Evolutionary conservation across 2,888 invertebrate species (phyloP).

Genomic region (Drosophila leonis): DNA sequence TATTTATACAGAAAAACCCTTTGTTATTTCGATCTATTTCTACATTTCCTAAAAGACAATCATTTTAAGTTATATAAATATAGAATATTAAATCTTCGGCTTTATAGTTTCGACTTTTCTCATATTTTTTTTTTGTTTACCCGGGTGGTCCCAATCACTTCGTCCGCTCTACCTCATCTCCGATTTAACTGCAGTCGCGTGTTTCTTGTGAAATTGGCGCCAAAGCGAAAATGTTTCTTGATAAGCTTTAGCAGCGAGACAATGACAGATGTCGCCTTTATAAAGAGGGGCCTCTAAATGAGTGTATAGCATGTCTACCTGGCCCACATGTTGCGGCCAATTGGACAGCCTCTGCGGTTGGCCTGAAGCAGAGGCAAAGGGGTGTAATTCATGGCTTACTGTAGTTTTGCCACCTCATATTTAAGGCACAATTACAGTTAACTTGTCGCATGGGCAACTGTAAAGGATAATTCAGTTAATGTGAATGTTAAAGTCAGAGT

Average conservation of each 20-base stretch:
- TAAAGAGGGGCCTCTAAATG: conserved; percentile 39
- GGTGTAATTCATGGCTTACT: conserved; percentile 5
- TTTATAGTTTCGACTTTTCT: conserved; percentile 11
- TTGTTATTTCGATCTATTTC: not conserved
- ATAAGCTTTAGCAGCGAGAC: conserved; percentile 56
- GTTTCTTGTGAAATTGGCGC: conserved; percentile 72
- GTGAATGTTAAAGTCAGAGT: not conserved
- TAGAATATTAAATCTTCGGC: not conserved
- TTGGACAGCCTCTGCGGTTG: conserved; percentile 20
- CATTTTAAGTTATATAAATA: not conserved
- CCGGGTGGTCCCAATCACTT: conserved; percentile 47
- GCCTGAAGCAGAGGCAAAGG: not conserved
- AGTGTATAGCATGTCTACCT: conserved; percentile 45
- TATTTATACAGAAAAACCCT: not conserved
- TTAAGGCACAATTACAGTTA: conserved; percentile 64
- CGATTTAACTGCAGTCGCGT: conserved; percentile 33
- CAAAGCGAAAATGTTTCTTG: conserved; percentile 73
- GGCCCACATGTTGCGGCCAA: conserved; percentile 56
- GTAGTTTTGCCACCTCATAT: conserved; percentile 25
- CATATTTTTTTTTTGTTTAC: conserved; percentile 19
- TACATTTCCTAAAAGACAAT: not conserved
- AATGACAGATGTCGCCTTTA: conserved; percentile 45
- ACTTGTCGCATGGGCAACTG: not conserved
- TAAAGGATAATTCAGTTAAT: not conserved
- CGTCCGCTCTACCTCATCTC: conserved; percentile 2